These are phyloP conservation scores for Chaetops frenatus DNA, from an alignment of 2,113 vertebrate species.

Conservation along the genomic window DNA sequence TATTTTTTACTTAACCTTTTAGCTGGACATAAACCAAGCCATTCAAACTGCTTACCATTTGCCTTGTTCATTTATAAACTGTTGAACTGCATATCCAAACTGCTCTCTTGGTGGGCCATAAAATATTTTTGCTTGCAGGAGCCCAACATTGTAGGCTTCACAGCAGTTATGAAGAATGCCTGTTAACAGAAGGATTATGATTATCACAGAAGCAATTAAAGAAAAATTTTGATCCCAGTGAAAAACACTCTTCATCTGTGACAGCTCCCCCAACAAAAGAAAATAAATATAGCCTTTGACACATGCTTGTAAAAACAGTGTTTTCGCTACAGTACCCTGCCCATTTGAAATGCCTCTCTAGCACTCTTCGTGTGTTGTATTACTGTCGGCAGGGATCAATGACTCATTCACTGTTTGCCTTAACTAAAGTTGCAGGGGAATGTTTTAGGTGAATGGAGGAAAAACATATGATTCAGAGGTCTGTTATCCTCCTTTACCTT, in stretches of 20 bases:
- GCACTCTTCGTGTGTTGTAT: background rate
- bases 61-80: slow-evolving; percentile 77
- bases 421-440: background rate
- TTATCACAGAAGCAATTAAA: slow-evolving; percentile 20
- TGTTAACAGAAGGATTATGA: slow-evolving; percentile 56
- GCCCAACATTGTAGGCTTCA: slow-evolving; percentile 82
- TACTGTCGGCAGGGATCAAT: background rate
- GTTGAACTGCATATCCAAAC: slow-evolving; percentile 88
- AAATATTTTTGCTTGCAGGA: slow-evolving; percentile 81
- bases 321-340: background rate
- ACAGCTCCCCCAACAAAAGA: background rate
- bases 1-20: background rate
- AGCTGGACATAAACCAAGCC: background rate
- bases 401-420: background rate
- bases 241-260: background rate
- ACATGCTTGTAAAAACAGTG: background rate
- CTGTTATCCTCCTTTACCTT: background rate
- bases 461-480: background rate
- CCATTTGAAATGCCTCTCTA: background rate
- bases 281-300: background rate
- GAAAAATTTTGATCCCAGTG: background rate
- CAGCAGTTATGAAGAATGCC: slow-evolving; percentile 68
- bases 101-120: slow-evolving; percentile 77
- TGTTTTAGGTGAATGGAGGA: background rate
- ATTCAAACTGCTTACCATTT: slow-evolving; percentile 81